A percentile compares a stretch with the other conserved stretches of the same genome.
Evolutionary conservation across 1,140 invertebrate genomes (phyloP).

Genomic region (Hypsibius dujardini): DNA sequence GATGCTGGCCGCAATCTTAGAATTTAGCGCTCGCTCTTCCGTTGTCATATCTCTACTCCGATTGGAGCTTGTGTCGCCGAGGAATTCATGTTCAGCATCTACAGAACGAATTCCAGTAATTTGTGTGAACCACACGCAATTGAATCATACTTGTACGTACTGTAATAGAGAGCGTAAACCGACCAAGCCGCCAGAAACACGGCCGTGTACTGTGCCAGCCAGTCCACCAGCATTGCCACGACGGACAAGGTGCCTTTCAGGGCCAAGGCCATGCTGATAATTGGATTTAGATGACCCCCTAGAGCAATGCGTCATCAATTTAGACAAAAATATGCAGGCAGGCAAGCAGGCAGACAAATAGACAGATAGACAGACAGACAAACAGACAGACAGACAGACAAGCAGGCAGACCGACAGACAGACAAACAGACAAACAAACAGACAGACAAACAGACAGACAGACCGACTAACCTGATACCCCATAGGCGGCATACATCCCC

Average conservation of each 20-base stretch:
- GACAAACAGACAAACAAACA: background rate
- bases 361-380: background rate
- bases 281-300: conserved; percentile 42
- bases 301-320: background rate
- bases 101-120: too few relatives aligned
- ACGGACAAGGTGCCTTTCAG: conserved; percentile 34
- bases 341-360: background rate
- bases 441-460: background rate
- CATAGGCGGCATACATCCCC: conserved; percentile 31
- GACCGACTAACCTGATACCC: conserved; percentile 30
- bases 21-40: too few relatives aligned
- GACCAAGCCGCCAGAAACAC: conserved; percentile 37
- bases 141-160: conserved; percentile 27
- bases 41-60: too few relatives aligned
- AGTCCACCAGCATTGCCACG: conserved; percentile 36
- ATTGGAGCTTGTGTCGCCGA: too few relatives aligned
- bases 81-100: too few relatives aligned
- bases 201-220: conserved; percentile 39
- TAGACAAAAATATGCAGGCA: background rate
- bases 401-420: background rate
- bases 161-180: conserved; percentile 37
- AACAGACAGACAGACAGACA: background rate
- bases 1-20: too few relatives aligned
- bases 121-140: background rate
- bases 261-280: conserved; percentile 37